phyloP scores from a whole-genome alignment of 2,113 vertebrate species.

The Gadus chalcogrammus region DNA sequence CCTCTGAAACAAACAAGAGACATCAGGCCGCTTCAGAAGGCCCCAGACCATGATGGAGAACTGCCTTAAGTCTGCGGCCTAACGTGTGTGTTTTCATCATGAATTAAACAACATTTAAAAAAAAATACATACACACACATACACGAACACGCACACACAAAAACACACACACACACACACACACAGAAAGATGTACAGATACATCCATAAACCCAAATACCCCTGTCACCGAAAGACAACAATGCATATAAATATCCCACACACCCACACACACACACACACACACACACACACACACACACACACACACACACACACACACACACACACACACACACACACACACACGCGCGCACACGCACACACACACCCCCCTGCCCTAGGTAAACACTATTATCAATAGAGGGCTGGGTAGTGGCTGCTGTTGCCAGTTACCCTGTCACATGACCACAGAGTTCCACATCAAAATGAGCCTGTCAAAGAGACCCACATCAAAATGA shows the following conservation, averaged over 20 bases:
- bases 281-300: neutral
- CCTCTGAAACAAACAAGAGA: too few species aligned
- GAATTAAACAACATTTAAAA: neutral
- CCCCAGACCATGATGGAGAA: too few species aligned
- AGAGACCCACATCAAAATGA: too few species aligned
- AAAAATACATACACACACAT: slow-evolving; percentile 2
- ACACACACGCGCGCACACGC: neutral
- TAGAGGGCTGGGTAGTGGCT: too few species aligned
- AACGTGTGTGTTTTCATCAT: neutral
- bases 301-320: too few species aligned
- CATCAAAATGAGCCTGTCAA: too few species aligned
- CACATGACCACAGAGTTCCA: too few species aligned
- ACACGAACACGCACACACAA: slow-evolving; percentile 15
- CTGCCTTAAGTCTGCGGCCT: too few species aligned
- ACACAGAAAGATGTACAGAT: neutral
- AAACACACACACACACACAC: slow-evolving; percentile 3
- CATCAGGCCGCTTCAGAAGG: too few species aligned
- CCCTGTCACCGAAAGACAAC: neutral
- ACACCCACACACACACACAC: neutral
- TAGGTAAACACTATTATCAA: too few species aligned
- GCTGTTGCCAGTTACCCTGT: too few species aligned
- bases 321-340: neutral
- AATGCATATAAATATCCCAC: neutral
- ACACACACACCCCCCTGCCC: too few species aligned
- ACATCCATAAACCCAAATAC: neutral